A percentile compares a stretch with the other conserved stretches of the same genome.
Conservation (phyloP, 1,140 invertebrate species). For the Drosophila santomea region DNA sequence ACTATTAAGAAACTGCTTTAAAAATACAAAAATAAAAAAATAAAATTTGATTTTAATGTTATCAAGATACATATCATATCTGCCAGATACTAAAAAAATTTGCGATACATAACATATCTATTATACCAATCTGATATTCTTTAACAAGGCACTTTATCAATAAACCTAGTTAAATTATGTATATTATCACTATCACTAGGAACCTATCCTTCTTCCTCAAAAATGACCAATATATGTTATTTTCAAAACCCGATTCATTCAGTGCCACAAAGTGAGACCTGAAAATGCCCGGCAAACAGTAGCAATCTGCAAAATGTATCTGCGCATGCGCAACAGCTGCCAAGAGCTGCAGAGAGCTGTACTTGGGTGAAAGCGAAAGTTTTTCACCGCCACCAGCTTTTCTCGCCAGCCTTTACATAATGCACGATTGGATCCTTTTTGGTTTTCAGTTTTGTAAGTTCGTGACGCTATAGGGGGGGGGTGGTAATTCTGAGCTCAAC, state of each 20-base stretch:
- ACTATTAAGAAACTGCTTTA: too few species aligned
- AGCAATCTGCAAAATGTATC: conserved; percentile 41
- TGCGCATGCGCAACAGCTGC: conserved; percentile 39
- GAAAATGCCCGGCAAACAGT: conserved; percentile 32
- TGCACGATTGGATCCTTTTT: conserved; percentile 16
- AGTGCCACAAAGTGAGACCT: conserved; percentile 1
- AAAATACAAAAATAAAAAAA: too few species aligned
- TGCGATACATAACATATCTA: too few species aligned
- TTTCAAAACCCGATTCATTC: too few species aligned
- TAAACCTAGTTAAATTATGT: too few species aligned
- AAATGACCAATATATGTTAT: too few species aligned
- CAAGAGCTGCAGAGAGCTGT: conserved; percentile 44
- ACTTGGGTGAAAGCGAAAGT: conserved; percentile 77
- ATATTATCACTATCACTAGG: too few species aligned
- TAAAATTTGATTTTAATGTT: too few species aligned
- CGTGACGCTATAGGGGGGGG: neutral
- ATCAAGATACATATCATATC: too few species aligned
- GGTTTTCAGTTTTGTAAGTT: neutral
- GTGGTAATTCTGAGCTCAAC: conserved; percentile 28
- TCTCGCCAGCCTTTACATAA: conserved; percentile 44
- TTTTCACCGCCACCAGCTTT: conserved; percentile 56
- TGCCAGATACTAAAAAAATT: too few species aligned
- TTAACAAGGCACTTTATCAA: too few species aligned
- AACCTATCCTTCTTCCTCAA: neutral
- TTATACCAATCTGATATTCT: too few species aligned